Base-by-base conservation (phyloP, 1,140 invertebrate species). In the Xylocopa sonorina region DNA sequence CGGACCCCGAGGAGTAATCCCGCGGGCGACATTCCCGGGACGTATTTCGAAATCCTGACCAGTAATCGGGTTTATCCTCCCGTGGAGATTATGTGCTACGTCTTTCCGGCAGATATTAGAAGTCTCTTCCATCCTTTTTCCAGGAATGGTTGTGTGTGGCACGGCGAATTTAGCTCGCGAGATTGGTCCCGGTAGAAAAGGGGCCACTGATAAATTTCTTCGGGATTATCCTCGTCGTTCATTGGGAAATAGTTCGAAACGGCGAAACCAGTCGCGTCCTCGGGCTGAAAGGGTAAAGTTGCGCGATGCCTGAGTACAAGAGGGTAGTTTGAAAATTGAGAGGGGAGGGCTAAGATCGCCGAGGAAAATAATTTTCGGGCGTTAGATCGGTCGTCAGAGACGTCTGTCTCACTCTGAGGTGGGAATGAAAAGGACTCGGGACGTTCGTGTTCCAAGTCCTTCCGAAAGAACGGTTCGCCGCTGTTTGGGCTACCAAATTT, bases 81-180 rank as follows among this genome's bases (percentile, higher is more conserved):
- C 46, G 24, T 24, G 14, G 68, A 85, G 84, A 86, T 86, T 86
- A 86, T 76, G 84, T 86, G 72, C 72, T 69, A 63, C 83, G 80
- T 85, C 84, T 85, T 86, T 85, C 80, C 62, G 62, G 53, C 83
- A 57, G 80, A 85, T 86, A 85, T 85, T 86, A 85, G 75, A 82
- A 82, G 67, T 85, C 68, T 57, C 60, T 79, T 80, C 80, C 38
- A 80, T 80, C 72, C 75, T 77, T 85, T 78, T 78, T 48, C 27
- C 51, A 34, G 16, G 38, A 43, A n/a, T 0, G 50, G 50, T 38
- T 67, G n/a, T 55, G 41, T 67, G 43, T 64, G 60, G 57, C 67
- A n/a, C 55, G 48, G 29, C 46, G 80, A 85, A 85, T 85, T 86
- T 72, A 75, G 66, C 72, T 77, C 55, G 76, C 73, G 73, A 86